Evolutionary conservation across 2,797 vertebrate species (phyloP).

Genomic region (Lacerta viridis): DNA sequence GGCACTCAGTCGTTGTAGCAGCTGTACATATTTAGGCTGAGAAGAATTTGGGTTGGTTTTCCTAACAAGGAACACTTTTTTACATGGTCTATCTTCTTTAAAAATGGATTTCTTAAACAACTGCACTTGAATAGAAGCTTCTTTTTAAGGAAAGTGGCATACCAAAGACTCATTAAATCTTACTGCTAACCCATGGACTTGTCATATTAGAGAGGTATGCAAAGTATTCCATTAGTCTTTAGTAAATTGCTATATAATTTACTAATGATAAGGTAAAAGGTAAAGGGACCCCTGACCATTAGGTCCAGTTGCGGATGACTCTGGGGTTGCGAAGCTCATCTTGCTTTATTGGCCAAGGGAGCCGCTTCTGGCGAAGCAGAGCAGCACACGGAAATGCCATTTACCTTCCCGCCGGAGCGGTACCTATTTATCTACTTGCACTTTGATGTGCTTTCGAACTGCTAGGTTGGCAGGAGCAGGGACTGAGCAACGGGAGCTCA

Average conservation of each 20-base stretch:
- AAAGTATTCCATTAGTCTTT: not conserved
- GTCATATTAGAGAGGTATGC: not conserved
- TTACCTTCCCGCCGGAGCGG: no score
- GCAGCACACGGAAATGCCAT: no score
- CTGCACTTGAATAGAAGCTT: not conserved
- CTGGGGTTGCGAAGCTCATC: no score
- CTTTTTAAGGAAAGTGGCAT: not conserved
- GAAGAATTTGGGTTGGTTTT: not conserved
- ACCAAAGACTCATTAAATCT: not conserved
- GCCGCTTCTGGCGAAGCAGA: no score
- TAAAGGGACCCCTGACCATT: no score
- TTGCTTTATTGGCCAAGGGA: no score
- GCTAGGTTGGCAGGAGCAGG: no score
- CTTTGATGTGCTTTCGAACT: no score
- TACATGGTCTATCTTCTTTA: not conserved
- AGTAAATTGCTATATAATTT: not conserved
- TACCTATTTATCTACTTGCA: no score
- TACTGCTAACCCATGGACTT: not conserved
- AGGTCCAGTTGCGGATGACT: no score
- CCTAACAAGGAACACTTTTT: not conserved
- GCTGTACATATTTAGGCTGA: not conserved
- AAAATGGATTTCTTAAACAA: not conserved
- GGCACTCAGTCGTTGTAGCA: slow-evolving; percentile 39
- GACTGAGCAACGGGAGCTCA: no score
- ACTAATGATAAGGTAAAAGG: no score